Evolutionary conservation across 2,113 vertebrate species (phyloP).

Genomic region (Pelmatolapia mariae): DNA sequence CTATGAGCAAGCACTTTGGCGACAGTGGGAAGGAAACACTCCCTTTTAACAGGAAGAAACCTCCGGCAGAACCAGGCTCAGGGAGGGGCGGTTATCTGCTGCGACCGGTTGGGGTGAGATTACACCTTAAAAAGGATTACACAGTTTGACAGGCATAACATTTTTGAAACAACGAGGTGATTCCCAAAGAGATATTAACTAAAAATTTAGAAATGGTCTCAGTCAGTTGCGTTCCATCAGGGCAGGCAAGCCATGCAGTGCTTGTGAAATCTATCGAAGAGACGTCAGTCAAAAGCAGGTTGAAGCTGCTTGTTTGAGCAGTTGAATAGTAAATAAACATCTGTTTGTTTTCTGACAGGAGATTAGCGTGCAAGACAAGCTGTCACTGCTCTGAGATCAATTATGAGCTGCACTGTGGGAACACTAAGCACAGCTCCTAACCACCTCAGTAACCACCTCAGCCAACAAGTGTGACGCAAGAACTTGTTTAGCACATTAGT

Average conservation of each 20-base stretch:
- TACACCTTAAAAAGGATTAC: not conserved
- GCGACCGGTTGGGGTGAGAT: not conserved
- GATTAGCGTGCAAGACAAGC: not conserved
- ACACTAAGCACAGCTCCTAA: not conserved
- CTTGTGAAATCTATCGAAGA: not conserved
- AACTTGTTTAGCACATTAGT: not conserved
- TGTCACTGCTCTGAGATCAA: not conserved
- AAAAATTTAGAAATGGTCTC: not conserved
- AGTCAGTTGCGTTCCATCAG: not conserved
- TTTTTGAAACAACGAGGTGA: not conserved
- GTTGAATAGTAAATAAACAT: too few species aligned
- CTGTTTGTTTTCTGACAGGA: not conserved
- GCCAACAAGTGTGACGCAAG: not conserved
- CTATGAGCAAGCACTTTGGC: not conserved
- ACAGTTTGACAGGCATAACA: not conserved
- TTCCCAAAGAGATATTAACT: not conserved
- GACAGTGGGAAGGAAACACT: not conserved
- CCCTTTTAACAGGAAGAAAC: not conserved
- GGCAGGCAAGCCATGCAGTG: not conserved
- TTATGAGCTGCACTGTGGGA: not conserved
- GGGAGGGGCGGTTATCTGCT: not conserved
- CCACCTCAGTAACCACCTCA: not conserved
- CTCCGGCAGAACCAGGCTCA: not conserved
- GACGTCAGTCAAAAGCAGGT: too few species aligned
- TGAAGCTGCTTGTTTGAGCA: too few species aligned